These are phyloP conservation scores for Autographa gamma DNA, from an alignment of 2,888 invertebrate genomes.

Conservation along the genomic window DNA sequence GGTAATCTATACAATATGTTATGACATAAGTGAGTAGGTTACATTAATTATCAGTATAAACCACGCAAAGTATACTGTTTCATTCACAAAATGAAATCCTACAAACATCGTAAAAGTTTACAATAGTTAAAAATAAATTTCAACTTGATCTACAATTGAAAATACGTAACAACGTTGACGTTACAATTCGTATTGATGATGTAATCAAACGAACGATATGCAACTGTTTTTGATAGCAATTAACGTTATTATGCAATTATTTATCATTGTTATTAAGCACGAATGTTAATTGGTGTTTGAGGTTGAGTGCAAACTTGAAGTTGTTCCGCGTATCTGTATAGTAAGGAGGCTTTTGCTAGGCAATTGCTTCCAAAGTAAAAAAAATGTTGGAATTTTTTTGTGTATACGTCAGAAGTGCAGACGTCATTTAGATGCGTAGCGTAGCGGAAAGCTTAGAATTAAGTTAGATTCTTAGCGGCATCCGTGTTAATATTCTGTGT, in stretches of 20 bases:
- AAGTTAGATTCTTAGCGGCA: neutral
- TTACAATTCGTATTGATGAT: conserved; percentile 33
- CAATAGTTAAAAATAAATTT: conserved; percentile 5
- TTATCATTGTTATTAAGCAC: conserved; percentile 42
- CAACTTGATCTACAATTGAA: conserved; percentile 15
- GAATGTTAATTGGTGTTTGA: conserved; percentile 44
- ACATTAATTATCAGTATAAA: neutral
- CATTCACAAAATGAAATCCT: neutral
- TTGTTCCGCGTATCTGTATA: conserved; percentile 28
- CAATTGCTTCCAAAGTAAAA: conserved; percentile 20
- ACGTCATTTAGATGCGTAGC: neutral
- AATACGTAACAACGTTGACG: conserved; percentile 39
- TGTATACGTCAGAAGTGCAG: neutral
- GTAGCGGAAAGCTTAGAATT: neutral
- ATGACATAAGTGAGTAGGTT: conserved; percentile 13
- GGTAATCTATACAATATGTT: conserved; percentile 17
- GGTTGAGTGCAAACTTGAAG: conserved; percentile 33
- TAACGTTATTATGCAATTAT: conserved; percentile 46
- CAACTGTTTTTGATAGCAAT: conserved; percentile 43
- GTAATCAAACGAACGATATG: conserved; percentile 35
- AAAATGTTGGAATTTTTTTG: neutral
- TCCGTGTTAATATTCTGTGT: neutral
- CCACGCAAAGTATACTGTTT: neutral
- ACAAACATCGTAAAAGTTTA: neutral
- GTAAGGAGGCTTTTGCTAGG: conserved; percentile 21